phyloP scores from a whole-genome alignment of 2,888 invertebrate genomes.

The Epirrhoe tristata region DNA sequence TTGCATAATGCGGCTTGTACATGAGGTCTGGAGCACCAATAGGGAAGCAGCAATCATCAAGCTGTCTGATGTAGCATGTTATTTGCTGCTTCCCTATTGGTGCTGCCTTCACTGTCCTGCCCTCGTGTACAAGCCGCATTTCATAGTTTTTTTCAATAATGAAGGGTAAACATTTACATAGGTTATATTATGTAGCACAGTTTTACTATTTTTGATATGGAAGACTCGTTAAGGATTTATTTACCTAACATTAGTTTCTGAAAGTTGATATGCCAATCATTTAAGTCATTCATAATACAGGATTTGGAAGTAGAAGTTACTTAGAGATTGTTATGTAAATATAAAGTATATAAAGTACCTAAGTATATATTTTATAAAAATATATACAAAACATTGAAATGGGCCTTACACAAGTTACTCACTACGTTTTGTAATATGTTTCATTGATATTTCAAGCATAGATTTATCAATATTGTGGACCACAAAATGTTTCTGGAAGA shows the following conservation, averaged over 20 bases:
- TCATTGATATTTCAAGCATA: conserved; percentile 79
- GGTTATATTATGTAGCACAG: conserved; percentile 70
- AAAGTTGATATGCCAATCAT: conserved; percentile 85
- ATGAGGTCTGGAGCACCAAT: too few species aligned
- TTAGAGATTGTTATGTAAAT: conserved; percentile 80
- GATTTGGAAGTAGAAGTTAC: conserved; percentile 78
- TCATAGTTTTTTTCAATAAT: conserved; percentile 15
- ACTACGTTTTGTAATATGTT: conserved; percentile 79
- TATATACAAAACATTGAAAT: conserved; percentile 79
- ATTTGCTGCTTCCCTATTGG: too few species aligned
- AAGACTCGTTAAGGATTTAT: conserved; percentile 78
- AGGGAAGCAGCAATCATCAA: too few species aligned
- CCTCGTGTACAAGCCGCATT: too few species aligned
- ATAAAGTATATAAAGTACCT: conserved; percentile 44
- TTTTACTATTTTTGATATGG: conserved; percentile 83
- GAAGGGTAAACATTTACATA: conserved; percentile 44
- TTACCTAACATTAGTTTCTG: conserved; percentile 78
- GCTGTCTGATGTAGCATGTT: too few species aligned
- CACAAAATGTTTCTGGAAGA: conserved; percentile 61
- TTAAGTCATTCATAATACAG: conserved; percentile 67
- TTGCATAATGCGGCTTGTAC: conserved; percentile 15
- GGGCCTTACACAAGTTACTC: conserved; percentile 66
- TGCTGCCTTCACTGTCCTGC: too few species aligned
- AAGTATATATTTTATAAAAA: conserved; percentile 85
- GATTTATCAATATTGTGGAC: conserved; percentile 71